Percentiles rank a stretch among this genome's conserved stretches.
These are phyloP conservation scores for Drosophila vallismaia DNA, from an alignment of 2,888 invertebrate genomes.

Conservation along the genomic window DNA sequence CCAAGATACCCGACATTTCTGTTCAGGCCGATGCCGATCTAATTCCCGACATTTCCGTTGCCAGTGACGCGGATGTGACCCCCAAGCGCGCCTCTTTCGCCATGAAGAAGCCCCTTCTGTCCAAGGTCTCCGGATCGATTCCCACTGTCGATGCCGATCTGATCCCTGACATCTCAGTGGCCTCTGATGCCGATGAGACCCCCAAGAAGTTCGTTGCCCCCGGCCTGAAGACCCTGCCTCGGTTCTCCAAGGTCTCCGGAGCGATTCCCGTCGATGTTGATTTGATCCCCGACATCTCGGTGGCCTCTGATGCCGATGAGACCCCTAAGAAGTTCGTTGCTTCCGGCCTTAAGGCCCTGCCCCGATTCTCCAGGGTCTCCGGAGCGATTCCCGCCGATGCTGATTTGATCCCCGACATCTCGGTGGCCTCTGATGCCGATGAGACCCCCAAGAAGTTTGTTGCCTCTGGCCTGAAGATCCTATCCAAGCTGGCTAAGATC, in stretches of 20 bases:
- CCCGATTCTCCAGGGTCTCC: neutral
- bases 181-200: slow-evolving; percentile 32
- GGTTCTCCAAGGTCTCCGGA: slow-evolving; percentile 9
- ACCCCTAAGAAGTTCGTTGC: slow-evolving; percentile 6
- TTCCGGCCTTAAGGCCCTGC: slow-evolving; percentile 17
- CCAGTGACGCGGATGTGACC: slow-evolving; percentile 37
- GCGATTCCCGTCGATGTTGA: slow-evolving; percentile 14
- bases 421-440: slow-evolving; percentile 39
- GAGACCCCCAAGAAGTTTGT: slow-evolving; percentile 7
- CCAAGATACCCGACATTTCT: slow-evolving; percentile 21
- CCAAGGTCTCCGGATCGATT: slow-evolving; percentile 18
- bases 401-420: slow-evolving; percentile 31
- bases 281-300: slow-evolving; percentile 33
- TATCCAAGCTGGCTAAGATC: slow-evolving; percentile 10
- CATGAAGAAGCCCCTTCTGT: slow-evolving; percentile 7
- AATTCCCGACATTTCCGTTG: slow-evolving; percentile 43
- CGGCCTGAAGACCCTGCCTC: slow-evolving; percentile 6
- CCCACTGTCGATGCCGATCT: slow-evolving; percentile 27
- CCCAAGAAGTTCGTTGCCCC: neutral
- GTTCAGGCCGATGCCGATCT: slow-evolving; percentile 23
- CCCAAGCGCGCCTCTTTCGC: slow-evolving; percentile 20
- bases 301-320: slow-evolving; percentile 33
- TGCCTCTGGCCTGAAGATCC: slow-evolving; percentile 12
- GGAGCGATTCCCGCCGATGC: slow-evolving; percentile 18
- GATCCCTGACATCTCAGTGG: slow-evolving; percentile 55